Base-by-base conservation (phyloP, 2,888 invertebrate genomes). In the Pandemis cinnamomeana region DNA sequence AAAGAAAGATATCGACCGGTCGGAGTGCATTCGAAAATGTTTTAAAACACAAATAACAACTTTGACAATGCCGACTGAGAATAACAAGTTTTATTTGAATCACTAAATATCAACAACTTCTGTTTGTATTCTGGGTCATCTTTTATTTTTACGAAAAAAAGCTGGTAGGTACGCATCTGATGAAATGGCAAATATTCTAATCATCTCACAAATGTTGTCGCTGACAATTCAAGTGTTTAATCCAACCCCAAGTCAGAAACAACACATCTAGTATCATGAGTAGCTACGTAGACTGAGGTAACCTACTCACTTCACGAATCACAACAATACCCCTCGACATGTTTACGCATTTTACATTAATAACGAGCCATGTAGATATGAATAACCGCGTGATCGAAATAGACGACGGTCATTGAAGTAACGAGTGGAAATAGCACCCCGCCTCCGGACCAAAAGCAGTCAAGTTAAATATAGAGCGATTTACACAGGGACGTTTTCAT, bases 401-500 rank as follows among this genome's bases (percentile, higher is more conserved):
- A 93, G 92, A 90, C 86, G 88, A 85, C 84, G 84, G 79, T 84
- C 85, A 89, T 89, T 90, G 89, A 90, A 89, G 89, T 87, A 91
- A 88, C 89, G 85, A 78, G 84, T 87, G 80, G 89, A 93, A 92
- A 93, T 93, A 93, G 92, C 88, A 87, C 88, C 87, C 91, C 92
- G 92, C 93, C 92, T 93, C 91, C 91, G 89, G 89, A 93, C 94
- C 94, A 93, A 94, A 94, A 93, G 89, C 81, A 92, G 94, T 91
- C 89, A 92, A 91, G 91, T 88, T 93, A 94, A 93, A 88, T 88
- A 89, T 93, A 93, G 92, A 87, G 86, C 83, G 88, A 87, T 88
- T 86, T 89, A 86, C 88, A 88, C 89, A 88, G 90, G 88, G 90
- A 90, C 92, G 92, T 89, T 93, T 93, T 89, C 87, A 91, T 91